Conservation (phyloP, 2,113 vertebrate species). For the Istiophorus platypterus region DNA sequence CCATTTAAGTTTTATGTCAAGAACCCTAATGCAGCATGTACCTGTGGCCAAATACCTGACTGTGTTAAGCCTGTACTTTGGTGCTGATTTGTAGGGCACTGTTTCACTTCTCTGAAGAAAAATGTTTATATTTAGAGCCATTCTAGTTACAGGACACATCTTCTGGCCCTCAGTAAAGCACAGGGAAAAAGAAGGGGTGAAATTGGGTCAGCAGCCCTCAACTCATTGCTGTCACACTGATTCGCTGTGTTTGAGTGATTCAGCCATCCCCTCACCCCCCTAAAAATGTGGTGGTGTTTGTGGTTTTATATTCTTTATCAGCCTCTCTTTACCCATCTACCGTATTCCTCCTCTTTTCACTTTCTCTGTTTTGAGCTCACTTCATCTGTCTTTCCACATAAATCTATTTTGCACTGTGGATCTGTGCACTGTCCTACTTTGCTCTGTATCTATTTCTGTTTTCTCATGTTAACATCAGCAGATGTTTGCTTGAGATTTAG, state of each 20-base stretch:
- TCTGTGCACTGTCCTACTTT: slow-evolving; percentile 53
- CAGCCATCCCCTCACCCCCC: neutral
- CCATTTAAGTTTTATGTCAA: neutral
- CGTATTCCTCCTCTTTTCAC: slow-evolving; percentile 34
- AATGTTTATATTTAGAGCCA: slow-evolving; percentile 15
- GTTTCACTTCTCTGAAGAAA: slow-evolving; percentile 5
- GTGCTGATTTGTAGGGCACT: slow-evolving; percentile 22
- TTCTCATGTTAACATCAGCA: slow-evolving; percentile 5
- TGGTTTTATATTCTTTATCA: slow-evolving; percentile 16
- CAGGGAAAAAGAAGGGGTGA: slow-evolving; percentile 29
- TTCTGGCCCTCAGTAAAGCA: slow-evolving; percentile 19
- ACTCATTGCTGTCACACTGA: slow-evolving; percentile 54
- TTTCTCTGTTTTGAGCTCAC: slow-evolving; percentile 39
- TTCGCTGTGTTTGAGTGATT: slow-evolving; percentile 53
- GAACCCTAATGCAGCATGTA: neutral
- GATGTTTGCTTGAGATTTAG: slow-evolving; percentile 32
- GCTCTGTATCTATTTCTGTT: slow-evolving; percentile 16
- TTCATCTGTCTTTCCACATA: slow-evolving; percentile 28
- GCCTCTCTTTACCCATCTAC: slow-evolving; percentile 43
- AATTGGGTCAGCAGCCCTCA: slow-evolving; percentile 71
- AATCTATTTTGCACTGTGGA: slow-evolving; percentile 26
- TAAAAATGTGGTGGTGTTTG: slow-evolving; percentile 18
- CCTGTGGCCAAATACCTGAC: neutral
- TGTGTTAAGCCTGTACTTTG: neutral
- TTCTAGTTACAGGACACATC: neutral